phyloP scores from a whole-genome alignment of 2,888 invertebrate species.

The Diarsia dahlii region DNA sequence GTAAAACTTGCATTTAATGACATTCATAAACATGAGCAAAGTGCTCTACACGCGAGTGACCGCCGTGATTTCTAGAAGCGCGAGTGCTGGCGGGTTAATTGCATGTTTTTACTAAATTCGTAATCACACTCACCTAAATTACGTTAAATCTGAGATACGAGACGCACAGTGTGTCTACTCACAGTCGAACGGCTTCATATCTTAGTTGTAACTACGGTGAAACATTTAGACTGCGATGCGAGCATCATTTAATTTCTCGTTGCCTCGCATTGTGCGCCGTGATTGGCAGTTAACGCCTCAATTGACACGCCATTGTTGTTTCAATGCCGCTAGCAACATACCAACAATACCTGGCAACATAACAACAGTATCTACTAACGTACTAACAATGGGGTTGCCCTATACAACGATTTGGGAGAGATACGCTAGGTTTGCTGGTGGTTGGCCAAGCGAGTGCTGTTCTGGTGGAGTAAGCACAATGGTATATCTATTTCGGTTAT shows the following conservation, averaged over 20 bases:
- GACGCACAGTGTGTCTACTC: neutral
- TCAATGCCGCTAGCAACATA: conserved; percentile 6
- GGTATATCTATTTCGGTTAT: neutral
- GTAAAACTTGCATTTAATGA: too few relatives aligned
- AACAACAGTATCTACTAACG: conserved; percentile 6
- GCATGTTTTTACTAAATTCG: neutral
- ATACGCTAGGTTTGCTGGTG: conserved; percentile 5
- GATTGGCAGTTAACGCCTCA: conserved; percentile 33
- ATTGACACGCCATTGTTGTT: conserved; percentile 31
- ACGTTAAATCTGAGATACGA: neutral
- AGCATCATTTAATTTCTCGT: conserved; percentile 14
- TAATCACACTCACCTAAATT: neutral
- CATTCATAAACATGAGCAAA: too few relatives aligned
- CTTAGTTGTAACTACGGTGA: neutral
- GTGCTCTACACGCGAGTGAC: too few relatives aligned
- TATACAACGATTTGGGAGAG: conserved; percentile 4
- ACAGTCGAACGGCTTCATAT: neutral
- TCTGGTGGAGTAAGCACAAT: neutral
- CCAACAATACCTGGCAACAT: conserved; percentile 7
- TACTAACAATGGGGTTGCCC: neutral
- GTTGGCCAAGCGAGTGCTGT: neutral
- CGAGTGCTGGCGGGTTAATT: too few relatives aligned
- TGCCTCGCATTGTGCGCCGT: conserved; percentile 5
- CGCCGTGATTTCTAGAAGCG: too few relatives aligned
- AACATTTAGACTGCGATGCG: neutral